Evolutionary conservation across 1,140 invertebrate species (phyloP).

Genomic region (Eueides isabella): DNA sequence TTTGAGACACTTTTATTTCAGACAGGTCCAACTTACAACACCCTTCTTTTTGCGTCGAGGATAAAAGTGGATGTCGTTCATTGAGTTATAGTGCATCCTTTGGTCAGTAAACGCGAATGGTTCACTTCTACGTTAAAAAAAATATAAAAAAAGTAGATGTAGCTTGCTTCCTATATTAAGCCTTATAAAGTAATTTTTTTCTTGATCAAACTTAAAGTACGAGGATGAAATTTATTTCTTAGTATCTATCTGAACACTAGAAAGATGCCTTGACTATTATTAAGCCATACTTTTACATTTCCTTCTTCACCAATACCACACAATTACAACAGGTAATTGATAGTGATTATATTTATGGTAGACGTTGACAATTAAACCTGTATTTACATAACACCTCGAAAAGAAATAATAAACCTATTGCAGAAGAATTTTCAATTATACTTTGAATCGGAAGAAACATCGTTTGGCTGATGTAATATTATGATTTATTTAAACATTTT

Average conservation of each 20-base stretch:
- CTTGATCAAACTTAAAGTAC: neutral
- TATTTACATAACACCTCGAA: constrained; percentile 29
- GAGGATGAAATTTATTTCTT: neutral
- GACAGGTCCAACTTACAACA: too few species aligned
- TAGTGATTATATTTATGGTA: constrained; percentile 28
- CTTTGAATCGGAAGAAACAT: neutral
- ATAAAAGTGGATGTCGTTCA: too few species aligned
- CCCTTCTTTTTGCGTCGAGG: too few species aligned
- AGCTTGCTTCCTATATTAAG: too few species aligned
- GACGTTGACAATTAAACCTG: constrained; percentile 23
- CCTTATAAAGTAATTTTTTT: too few species aligned
- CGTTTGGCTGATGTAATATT: neutral
- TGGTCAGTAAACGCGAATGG: too few species aligned
- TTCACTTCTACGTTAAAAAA: too few species aligned
- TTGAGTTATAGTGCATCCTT: too few species aligned
- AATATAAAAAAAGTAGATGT: too few species aligned
- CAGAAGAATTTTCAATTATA: constrained; percentile 10
- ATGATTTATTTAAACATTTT: neutral
- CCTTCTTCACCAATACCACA: constrained; percentile 41
- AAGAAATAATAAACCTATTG: constrained; percentile 20
- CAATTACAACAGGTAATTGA: constrained; percentile 29
- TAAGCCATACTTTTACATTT: constrained; percentile 47
- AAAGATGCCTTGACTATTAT: neutral
- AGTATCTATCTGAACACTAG: too few species aligned
- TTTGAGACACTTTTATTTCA: too few species aligned